phyloP scores from a whole-genome alignment of 2,113 vertebrate species.

The Corapipo altera region DNA sequence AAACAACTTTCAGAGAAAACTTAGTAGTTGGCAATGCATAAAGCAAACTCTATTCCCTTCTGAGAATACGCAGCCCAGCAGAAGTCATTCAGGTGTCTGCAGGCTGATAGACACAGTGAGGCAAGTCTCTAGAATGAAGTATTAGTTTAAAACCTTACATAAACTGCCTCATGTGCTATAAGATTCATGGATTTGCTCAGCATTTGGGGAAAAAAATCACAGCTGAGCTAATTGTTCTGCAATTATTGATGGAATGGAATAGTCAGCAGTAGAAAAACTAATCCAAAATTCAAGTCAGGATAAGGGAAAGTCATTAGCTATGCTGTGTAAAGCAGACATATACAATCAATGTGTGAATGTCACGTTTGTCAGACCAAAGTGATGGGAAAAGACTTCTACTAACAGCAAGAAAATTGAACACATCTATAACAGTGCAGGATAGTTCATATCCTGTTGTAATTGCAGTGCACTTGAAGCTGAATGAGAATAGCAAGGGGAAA shows the following conservation, averaged over 20 bases:
- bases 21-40: background rate
- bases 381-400: constrained; percentile 62
- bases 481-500: background rate
- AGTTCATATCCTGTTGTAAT: constrained; percentile 61
- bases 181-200: background rate
- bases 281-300: constrained; percentile 60
- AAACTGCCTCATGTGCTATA: background rate
- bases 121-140: background rate
- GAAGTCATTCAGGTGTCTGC: background rate
- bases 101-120: background rate
- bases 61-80: background rate
- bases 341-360: constrained; percentile 62
- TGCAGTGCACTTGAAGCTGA: constrained; percentile 24
- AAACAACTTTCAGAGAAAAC: background rate
- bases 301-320: constrained; percentile 56
- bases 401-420: constrained; percentile 61
- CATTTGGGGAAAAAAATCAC: background rate
- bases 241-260: constrained; percentile 38
- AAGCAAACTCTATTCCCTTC: background rate
- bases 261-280: constrained; percentile 22
- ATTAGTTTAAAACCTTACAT: background rate
- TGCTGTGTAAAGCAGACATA: constrained; percentile 55
- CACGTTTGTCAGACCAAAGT: constrained; percentile 62
- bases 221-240: constrained; percentile 48
- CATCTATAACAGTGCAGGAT: constrained; percentile 56